Evolutionary conservation across 2,113 vertebrate genomes (phyloP), one percentile per base, ranked within the genome.

Genomic region (Ivindomyrus marchei): DNA sequence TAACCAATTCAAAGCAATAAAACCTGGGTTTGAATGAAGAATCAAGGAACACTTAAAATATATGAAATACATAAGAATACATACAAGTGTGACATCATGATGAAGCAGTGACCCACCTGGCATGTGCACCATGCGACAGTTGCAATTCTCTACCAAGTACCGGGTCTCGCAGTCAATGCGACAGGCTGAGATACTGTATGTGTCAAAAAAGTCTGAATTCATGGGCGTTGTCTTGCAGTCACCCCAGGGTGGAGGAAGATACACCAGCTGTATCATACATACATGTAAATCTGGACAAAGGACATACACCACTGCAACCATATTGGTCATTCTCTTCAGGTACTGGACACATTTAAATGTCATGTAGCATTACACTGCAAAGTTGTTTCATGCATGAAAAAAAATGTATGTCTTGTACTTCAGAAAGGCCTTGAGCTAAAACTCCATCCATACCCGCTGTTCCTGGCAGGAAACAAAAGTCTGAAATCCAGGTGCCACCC

Each of bases 71-170:
- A 27, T 4, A 66, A 4, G 8, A 66, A 15, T 80, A 24, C 17
- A 42, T 17, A 11, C 46, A 84, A 46, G 21, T 36, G 77, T 42
- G 39, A 42, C 13, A 19, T 45, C 17, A 45, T 83, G 19, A 42
- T 42, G 77, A 83, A 42, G 17, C 39, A 36, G 77, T 46, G 39
- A 8, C 92, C 88, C 94, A 99, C 98, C 98, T 47, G 98, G 98
- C 98, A 99, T 99, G 93, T 99, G 98, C 90, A 99, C 98, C 98
- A 99, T 99, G 93, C 98, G 97, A 88, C 98, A 99, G 96, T 99
- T 99, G 95, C 98, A 99, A 95, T 99, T 99, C 94, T 99, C 98
- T 93, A 98, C 97, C 95, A 99, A 95, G 95, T 99, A 99, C 6
- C 98, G 97, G 0, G 98, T 99, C 95, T 99, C 98, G 53, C 98